phyloP scores from a whole-genome alignment of 2,888 invertebrate genomes.

The Allophyes oxyacanthae region DNA sequence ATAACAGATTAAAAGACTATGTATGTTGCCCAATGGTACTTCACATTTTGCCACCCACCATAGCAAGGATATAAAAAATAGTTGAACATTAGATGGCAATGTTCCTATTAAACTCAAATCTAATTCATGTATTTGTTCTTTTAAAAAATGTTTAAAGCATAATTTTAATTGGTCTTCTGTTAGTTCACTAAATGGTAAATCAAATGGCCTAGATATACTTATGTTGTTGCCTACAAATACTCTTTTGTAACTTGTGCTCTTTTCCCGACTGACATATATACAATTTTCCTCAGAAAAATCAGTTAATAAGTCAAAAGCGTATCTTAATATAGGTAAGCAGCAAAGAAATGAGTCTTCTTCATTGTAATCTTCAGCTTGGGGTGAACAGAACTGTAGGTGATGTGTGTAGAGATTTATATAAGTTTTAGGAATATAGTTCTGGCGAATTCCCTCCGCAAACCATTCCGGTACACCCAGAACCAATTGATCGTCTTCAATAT shows the following conservation, averaged over 20 bases:
- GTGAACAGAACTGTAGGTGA: conserved; percentile 90
- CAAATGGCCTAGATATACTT: conserved; percentile 63
- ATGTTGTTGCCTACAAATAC: conserved; percentile 67
- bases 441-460: conserved; percentile 91
- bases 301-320: conserved; percentile 87
- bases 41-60: conserved; percentile 89
- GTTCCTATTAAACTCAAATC: conserved; percentile 73
- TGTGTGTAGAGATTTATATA: conserved; percentile 92
- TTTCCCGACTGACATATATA: conserved; percentile 78
- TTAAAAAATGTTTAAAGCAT: conserved; percentile 85
- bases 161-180: conserved; percentile 66
- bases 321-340: conserved; percentile 90
- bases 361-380: conserved; percentile 92
- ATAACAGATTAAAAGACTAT: conserved; percentile 89
- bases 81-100: conserved; percentile 89
- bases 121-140: conserved; percentile 74
- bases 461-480: conserved; percentile 87
- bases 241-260: conserved; percentile 70
- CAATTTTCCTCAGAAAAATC: conserved; percentile 76
- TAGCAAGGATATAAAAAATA: conserved; percentile 88
- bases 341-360: conserved; percentile 90
- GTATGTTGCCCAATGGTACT: conserved; percentile 83
- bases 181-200: conserved; percentile 67
- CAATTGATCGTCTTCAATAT: conserved; percentile 52
- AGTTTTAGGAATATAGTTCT: conserved; percentile 90